Percentiles rank a stretch among this genome's conserved stretches.
Evolutionary conservation across 2,888 invertebrate genomes (phyloP).

Genomic region (Zaprionus lineosus): DNA sequence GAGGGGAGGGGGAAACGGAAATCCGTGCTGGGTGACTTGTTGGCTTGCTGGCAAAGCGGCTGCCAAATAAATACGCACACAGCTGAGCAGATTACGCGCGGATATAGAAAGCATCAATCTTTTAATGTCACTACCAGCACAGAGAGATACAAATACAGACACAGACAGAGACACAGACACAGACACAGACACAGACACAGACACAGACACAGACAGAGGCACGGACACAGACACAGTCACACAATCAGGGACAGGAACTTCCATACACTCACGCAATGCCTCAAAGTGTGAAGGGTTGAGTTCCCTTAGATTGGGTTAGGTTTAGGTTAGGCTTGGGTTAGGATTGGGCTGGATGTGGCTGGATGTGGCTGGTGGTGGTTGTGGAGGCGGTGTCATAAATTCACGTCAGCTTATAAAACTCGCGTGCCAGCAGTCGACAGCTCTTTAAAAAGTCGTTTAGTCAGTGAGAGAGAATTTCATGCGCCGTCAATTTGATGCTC

Average conservation of each 20-base stretch:
- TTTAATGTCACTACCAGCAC: slow-evolving; percentile 67
- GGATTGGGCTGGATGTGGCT: neutral
- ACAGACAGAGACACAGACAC: too few relatives aligned
- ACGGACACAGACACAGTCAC: too few relatives aligned
- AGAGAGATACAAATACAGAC: too few relatives aligned
- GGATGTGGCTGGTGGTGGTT: neutral
- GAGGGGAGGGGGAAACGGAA: neutral
- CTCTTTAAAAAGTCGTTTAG: slow-evolving; percentile 70
- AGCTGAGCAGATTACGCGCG: slow-evolving; percentile 72
- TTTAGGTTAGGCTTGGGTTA: neutral
- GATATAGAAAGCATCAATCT: slow-evolving; percentile 74
- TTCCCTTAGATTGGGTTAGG: too few relatives aligned
- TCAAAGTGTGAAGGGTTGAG: too few relatives aligned
- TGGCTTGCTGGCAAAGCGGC: slow-evolving; percentile 20
- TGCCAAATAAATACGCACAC: slow-evolving; percentile 53
- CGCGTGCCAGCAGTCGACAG: slow-evolving; percentile 52
- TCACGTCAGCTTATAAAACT: slow-evolving; percentile 67
- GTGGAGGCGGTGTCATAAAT: slow-evolving; percentile 58
- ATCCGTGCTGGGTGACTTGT: slow-evolving; percentile 40
- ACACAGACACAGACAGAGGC: too few relatives aligned
- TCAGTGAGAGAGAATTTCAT: slow-evolving; percentile 50
- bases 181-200: too few relatives aligned
- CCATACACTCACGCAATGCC: slow-evolving; percentile 11
- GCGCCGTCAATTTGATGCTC: slow-evolving; percentile 55
- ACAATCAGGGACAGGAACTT: slow-evolving; percentile 9